Evolutionary conservation across 37 sponge, comb jelly and placozoan genomes (phyloP).

Genomic region (Aplysina aerophoba): DNA sequence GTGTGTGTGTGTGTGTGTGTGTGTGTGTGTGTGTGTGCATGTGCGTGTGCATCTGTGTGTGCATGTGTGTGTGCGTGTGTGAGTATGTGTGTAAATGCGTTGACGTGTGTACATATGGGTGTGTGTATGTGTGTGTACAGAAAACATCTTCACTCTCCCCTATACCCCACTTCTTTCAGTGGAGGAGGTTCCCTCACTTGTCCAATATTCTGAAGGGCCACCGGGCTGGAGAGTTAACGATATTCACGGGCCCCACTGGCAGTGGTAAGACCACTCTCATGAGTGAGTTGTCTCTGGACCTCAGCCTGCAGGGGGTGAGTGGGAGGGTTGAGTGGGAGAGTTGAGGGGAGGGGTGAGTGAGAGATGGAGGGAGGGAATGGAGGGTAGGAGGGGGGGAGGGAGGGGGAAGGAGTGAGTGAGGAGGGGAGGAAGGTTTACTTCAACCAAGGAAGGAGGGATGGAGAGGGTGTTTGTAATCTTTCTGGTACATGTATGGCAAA

Average conservation of each 20-base stretch:
- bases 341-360: slow-evolving; percentile 30
- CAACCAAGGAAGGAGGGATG: slow-evolving; percentile 8
- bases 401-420: background rate
- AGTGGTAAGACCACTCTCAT: slow-evolving; percentile 83
- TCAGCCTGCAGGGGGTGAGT: slow-evolving; percentile 65
- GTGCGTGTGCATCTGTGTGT: no score
- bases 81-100: no score
- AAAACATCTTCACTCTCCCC: background rate
- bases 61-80: no score
- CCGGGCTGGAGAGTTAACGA: slow-evolving; percentile 77
- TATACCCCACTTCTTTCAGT: slow-evolving; percentile 31
- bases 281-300: slow-evolving; percentile 80
- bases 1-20: slow-evolving; percentile 19
- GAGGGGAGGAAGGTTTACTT: background rate
- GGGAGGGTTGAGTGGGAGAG: background rate
- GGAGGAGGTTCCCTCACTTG: slow-evolving; percentile 75
- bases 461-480: background rate
- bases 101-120: no score
- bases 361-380: background rate
- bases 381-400: background rate
- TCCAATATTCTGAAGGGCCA: slow-evolving; percentile 77
- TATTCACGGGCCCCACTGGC: slow-evolving; percentile 88
- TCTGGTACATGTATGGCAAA: background rate
- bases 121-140: no score
- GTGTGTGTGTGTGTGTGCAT: background rate